phyloP scores from a whole-genome alignment of 2,113 vertebrate genomes.

The Benitochromis conjunctus region DNA sequence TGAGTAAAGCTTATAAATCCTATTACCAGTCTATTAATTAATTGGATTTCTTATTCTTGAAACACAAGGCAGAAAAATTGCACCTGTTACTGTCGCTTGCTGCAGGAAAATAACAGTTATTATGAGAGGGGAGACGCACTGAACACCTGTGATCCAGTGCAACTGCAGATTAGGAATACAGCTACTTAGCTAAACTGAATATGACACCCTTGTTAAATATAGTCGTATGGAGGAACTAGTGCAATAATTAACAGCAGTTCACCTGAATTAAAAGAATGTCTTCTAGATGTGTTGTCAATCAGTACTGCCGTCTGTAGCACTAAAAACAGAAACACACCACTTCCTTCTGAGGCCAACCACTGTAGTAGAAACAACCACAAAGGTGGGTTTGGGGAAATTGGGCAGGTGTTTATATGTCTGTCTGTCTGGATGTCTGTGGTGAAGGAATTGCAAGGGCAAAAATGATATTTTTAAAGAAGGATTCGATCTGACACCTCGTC shows the following conservation, averaged over 20 bases:
- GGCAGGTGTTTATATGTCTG: neutral
- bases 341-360: neutral
- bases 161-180: neutral
- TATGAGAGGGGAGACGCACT: neutral
- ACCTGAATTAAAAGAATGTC: neutral
- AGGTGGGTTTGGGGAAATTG: accelerated
- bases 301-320: neutral
- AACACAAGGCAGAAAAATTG: neutral
- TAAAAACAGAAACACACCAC: neutral
- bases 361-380: neutral
- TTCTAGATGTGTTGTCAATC: neutral
- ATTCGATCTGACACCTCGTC: neutral
- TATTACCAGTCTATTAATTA: neutral
- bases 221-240: neutral
- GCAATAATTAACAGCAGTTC: neutral
- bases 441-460: neutral
- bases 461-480: neutral
- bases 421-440: neutral
- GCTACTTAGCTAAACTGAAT: neutral
- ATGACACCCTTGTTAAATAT: neutral
- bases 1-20: neutral
- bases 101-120: neutral
- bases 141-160: neutral
- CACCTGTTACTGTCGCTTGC: neutral
- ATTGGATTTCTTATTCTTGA: neutral